Base-by-base conservation (phyloP, 2,888 invertebrate genomes). In the Hirtodrosophila confusa region DNA sequence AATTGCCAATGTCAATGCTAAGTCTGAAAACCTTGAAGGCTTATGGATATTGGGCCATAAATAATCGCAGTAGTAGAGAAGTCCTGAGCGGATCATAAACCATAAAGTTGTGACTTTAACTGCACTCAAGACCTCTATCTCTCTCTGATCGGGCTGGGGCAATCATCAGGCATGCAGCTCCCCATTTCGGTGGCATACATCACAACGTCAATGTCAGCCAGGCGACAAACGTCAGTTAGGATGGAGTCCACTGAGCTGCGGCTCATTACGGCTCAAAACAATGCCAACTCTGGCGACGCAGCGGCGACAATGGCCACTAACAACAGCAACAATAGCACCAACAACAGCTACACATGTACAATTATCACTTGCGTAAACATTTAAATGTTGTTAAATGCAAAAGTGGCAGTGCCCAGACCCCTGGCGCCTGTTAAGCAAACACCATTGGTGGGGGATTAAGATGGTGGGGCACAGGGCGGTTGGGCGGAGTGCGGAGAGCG, bases 331-430 rank as follows among this genome's bases (percentile, higher is more conserved):
- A 17, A 17, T 17, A 55, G 56, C 37, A 62, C 33, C 24, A 53
- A 51, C 23, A 63, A 41, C 53, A 57, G 47, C 36, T 74, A 53
- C 49, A 53, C 43, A 49, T 72, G 43, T 37, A 69, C 86, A 86
- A 84, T 88, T 84, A 82, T 79, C 84, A 85, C 88, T 83, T 85
- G 84, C 66, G 80, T 74, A 88, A 88, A 85, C 84, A 88, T 82
- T 72, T 66, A 75, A 78, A 74, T 86, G 84, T 74, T 86, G 78
- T 77, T 71, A 71, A 84, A 71, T 71, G 62, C 57, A 50, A 53
- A 54, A 57, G 57, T 70, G 68, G 61, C 58, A 40, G 50, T 54
- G 49, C 23, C 11, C 75, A 80, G 73, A 74, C 68, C 51, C 50
- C 39, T 84, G 85, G 80, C 87, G 87, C 87, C 86, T 70, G 63